These are phyloP conservation scores for Cephus pygmeus DNA, from an alignment of 2,888 invertebrate genomes.

Conservation along the genomic window DNA sequence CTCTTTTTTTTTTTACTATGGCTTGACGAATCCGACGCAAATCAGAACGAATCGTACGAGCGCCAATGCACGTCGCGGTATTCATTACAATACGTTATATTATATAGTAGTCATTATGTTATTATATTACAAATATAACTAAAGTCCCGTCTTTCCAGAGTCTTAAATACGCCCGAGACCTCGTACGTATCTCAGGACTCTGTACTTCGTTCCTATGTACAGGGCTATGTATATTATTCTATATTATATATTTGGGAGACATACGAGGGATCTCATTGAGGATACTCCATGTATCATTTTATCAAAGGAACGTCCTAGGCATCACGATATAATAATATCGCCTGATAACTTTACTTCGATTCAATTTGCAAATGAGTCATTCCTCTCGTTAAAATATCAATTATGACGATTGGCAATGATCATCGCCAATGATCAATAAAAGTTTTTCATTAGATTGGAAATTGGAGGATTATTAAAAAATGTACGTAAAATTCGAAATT, in stretches of 20 bases:
- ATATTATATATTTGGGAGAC: neutral
- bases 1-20: neutral
- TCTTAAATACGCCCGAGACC: constrained; percentile 1
- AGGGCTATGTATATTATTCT: neutral
- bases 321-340: neutral
- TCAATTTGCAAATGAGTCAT: neutral
- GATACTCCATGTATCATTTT: neutral
- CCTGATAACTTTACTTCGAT: neutral
- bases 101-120: constrained; percentile 5
- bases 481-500: neutral
- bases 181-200: neutral
- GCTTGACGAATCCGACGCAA: neutral
- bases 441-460: neutral
- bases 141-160: neutral
- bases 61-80: constrained; percentile 4
- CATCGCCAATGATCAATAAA: neutral
- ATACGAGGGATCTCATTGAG: neutral
- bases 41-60: constrained; percentile 2
- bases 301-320: neutral
- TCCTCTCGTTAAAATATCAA: neutral
- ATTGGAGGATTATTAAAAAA: neutral
- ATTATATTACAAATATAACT: constrained; percentile 11
- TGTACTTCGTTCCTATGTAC: constrained; percentile 7
- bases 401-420: neutral
- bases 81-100: neutral